Evolutionary conservation across 2,888 invertebrate species (phyloP), one percentile per base, ranked within the genome.

Genomic region (Buathra laborator): DNA sequence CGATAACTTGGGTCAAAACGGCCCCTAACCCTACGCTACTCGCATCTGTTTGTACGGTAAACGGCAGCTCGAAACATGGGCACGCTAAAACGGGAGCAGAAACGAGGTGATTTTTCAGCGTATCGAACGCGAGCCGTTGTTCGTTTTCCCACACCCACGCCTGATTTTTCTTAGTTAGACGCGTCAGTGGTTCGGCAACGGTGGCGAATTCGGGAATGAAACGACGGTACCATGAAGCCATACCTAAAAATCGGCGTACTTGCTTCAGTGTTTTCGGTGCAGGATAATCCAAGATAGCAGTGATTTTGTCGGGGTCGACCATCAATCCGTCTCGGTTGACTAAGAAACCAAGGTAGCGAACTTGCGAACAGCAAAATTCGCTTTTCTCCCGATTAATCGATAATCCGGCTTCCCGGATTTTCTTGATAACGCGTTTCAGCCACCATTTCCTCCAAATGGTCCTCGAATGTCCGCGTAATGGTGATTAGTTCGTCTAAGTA

Each of bases 141-240:
- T 12, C 80, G 0, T 14, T 10, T 1, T 32, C 59, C 87, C 87
- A 87, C 1, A 6, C 10, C 70, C 81, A 86, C 1, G 44, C 5
- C 4, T 53, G 37, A 2, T 48, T 75, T 24, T 87, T 88, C 56
- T 85, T 86, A 0, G 89, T 51, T 0, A 90, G 75, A 0, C 72
- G 16, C 4, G 83, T 89, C 5, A 91, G 83, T 0, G 88, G 89
- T 12, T 84, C 85, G 0, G 85, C 75, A 0, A 86, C 19, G 0
- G 80, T 72, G 0, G 88, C 81, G 64, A 88, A 88, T 43, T 90
- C 81, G 0, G 80, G 82, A 0, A 90, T 86, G 56, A 88, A 89
- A 0, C 88, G 80, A 0, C 89, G 74, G 66, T 90, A 92, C 88
- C 90, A 92, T 0, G 87, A 86, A 0, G 84, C 85, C 59, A 90